A percentile compares a stretch with the other conserved stretches of the same genome.
phyloP scores from a whole-genome alignment of 2,888 invertebrate genomes.

The Drosophila prolongata region DNA sequence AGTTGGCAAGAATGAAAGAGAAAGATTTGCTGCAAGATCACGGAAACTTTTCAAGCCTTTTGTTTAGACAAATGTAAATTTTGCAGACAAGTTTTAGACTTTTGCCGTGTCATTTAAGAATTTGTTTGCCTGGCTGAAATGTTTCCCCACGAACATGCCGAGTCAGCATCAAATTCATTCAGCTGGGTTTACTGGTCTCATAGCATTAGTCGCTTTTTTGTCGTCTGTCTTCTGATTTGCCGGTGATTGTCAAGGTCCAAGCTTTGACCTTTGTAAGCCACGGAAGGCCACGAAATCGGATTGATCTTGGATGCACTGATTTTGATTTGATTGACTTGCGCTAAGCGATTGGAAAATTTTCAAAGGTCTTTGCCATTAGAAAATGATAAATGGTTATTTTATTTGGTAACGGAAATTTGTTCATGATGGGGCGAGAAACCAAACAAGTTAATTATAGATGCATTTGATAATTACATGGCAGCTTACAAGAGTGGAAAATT shows the following conservation, averaged over 20 bases:
- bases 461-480: not conserved
- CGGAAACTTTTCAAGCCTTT: conserved; percentile 34
- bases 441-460: conserved; percentile 8
- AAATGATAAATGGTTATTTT: conserved; percentile 15
- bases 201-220: conserved; percentile 16
- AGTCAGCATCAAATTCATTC: conserved; percentile 60
- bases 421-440: not conserved
- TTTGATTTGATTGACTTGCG: conserved; percentile 34
- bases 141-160: conserved; percentile 49
- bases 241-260: conserved; percentile 74
- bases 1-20: conserved; percentile 13
- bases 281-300: conserved; percentile 44
- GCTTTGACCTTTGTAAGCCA: conserved; percentile 67
- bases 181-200: conserved; percentile 47
- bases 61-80: conserved; percentile 34
- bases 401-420: conserved; percentile 3
- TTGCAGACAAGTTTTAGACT: conserved; percentile 32
- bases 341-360: conserved; percentile 11
- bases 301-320: conserved; percentile 31
- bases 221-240: conserved; percentile 14
- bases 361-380: conserved; percentile 28
- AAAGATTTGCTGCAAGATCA: conserved; percentile 27
- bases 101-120: conserved; percentile 39
- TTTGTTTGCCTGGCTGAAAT: conserved; percentile 18
- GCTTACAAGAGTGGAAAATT: conserved; percentile 9